A percentile compares a stretch with the other conserved stretches of the same genome.
Evolutionary conservation across 2,888 invertebrate species (phyloP).

Genomic region (Limulus polyphemus): DNA sequence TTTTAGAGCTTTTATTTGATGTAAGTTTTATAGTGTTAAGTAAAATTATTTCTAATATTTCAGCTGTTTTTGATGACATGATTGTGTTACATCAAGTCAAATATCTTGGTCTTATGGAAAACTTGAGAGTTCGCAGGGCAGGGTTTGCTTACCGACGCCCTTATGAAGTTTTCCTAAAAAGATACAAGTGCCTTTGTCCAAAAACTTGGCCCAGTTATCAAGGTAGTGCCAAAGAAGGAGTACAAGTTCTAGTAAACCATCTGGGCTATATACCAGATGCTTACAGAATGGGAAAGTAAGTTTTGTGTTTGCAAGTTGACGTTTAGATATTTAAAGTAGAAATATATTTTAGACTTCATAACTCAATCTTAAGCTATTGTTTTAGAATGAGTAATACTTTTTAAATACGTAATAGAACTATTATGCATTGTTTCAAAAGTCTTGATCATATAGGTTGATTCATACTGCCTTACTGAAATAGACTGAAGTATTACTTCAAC

Average conservation of each 20-base stretch:
- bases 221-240: conserved; percentile 62
- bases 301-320: conserved; percentile 22
- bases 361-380: no score
- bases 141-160: conserved; percentile 81
- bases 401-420: no score
- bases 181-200: conserved; percentile 68
- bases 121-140: conserved; percentile 73
- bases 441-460: no score
- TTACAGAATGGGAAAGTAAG: conserved; percentile 75
- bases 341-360: no score
- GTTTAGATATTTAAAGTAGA: no score
- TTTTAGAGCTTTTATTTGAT: no score
- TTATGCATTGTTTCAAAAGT: no score
- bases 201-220: conserved; percentile 72
- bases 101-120: conserved; percentile 87
- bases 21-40: no score
- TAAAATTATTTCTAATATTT: background rate
- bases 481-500: no score
- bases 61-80: conserved; percentile 61
- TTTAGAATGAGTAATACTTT: no score
- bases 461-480: no score
- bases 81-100: conserved; percentile 79
- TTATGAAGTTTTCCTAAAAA: conserved; percentile 70
- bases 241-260: conserved; percentile 56
- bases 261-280: conserved; percentile 59